Percentiles rank a stretch among this genome's conserved stretches.
phyloP scores from a whole-genome alignment of 2,888 invertebrate species.

The Meloe dianella region DNA sequence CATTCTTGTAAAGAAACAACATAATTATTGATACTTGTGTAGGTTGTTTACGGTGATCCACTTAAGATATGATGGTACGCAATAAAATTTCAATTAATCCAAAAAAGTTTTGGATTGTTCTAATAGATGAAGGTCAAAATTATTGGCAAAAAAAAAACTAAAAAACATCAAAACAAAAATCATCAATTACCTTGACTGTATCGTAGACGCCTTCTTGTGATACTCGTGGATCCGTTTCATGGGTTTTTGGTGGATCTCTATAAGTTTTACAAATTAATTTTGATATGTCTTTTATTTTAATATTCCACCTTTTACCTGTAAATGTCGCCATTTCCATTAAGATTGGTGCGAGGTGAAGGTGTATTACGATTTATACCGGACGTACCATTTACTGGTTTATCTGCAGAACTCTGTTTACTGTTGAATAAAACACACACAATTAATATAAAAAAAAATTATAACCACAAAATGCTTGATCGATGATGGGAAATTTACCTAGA shows the following conservation, averaged over 20 bases:
- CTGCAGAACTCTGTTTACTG: constrained; percentile 51
- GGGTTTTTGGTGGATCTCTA: constrained; percentile 30
- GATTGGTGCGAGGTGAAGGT: constrained; percentile 48
- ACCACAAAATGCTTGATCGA: constrained; percentile 12
- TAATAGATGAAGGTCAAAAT: not conserved
- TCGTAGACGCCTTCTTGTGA: constrained; percentile 51
- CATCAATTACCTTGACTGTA: constrained; percentile 56
- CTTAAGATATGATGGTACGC: not conserved
- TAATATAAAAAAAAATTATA: not conserved
- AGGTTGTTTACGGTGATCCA: not conserved
- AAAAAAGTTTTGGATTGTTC: not conserved
- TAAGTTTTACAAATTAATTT: not conserved
- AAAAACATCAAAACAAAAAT: too few species aligned
- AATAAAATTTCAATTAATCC: not conserved
- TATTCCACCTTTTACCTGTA: constrained; percentile 39
- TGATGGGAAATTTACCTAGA: not conserved
- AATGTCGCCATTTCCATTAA: constrained; percentile 48
- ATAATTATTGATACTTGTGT: not conserved
- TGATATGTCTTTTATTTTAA: not conserved
- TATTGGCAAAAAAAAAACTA: not conserved
- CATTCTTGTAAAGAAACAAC: not conserved
- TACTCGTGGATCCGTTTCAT: constrained; percentile 35
- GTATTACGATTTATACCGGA: constrained; percentile 43
- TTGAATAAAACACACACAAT: constrained; percentile 35
- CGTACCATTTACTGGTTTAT: constrained; percentile 53